Percentiles rank a stretch among this genome's conserved stretches.
Conservation (phyloP, 2,113 vertebrate genomes). For the Addax nasomaculatus region DNA sequence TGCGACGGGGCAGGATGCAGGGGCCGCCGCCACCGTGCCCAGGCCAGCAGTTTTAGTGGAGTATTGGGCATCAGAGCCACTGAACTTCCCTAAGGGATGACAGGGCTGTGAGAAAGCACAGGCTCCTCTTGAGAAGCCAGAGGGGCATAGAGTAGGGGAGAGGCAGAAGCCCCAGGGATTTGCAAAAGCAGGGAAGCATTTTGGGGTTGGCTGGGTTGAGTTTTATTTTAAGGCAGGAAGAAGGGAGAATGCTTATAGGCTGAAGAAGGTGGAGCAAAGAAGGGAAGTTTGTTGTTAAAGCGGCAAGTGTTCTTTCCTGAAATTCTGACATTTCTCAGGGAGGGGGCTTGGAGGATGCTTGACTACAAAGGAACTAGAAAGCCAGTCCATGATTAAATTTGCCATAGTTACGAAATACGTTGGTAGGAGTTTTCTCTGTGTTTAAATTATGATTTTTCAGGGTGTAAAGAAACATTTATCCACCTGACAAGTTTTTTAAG, state of each 20-base stretch:
- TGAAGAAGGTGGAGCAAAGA: background rate
- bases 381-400: background rate
- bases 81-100: background rate
- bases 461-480: background rate
- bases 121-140: background rate
- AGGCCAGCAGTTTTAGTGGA: background rate
- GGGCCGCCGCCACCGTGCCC: fast-evolving
- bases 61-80: background rate
- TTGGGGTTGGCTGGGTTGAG: background rate
- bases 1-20: background rate
- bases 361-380: background rate
- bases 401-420: background rate
- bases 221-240: background rate
- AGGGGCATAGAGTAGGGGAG: background rate
- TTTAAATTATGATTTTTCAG: background rate
- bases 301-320: background rate
- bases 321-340: background rate
- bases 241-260: background rate
- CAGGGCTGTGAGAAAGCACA: background rate
- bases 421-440: background rate
- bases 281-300: background rate
- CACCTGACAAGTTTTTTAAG: background rate
- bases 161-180: background rate
- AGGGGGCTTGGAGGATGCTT: background rate
- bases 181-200: background rate